Evolutionary conservation across 2,888 invertebrate species (phyloP).

Genomic region (Dexiosoma caninum): DNA sequence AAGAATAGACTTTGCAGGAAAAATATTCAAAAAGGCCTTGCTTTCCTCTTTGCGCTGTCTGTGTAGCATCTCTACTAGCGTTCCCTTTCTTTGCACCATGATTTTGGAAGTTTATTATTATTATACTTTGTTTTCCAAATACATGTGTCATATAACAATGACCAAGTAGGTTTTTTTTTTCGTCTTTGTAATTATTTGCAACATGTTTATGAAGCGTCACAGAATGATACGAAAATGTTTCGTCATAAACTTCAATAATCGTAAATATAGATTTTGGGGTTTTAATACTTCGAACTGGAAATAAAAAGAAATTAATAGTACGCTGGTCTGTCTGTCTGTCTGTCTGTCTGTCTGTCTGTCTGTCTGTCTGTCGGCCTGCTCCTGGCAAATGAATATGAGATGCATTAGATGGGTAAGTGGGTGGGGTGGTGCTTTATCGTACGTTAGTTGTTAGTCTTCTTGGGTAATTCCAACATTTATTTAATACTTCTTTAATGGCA

Average conservation of each 20-base stretch:
- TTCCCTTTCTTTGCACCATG: background rate
- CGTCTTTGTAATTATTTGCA: background rate
- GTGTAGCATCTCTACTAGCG: background rate
- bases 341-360: too few relatives aligned
- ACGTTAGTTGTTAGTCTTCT: constrained; percentile 32
- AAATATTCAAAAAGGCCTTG: background rate
- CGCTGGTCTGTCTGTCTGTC: too few relatives aligned
- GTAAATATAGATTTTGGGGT: constrained; percentile 68
- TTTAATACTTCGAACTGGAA: constrained; percentile 53
- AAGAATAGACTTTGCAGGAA: too few relatives aligned
- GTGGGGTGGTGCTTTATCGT: constrained; percentile 12
- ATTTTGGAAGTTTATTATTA: constrained; percentile 41
- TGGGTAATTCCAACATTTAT: constrained; percentile 45
- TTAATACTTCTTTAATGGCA: constrained; percentile 56
- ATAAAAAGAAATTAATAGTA: constrained; percentile 60
- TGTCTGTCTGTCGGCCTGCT: too few relatives aligned
- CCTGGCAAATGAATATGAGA: constrained; percentile 61
- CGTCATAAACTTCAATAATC: constrained; percentile 68
- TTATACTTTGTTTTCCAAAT: constrained; percentile 22
- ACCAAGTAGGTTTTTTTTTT: constrained; percentile 2
- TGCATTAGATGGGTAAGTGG: constrained; percentile 3
- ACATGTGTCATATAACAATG: constrained; percentile 18
- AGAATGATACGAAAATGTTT: constrained; percentile 67
- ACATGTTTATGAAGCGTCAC: constrained; percentile 65
- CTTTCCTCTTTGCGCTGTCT: background rate